Percentiles rank a stretch among this genome's conserved stretches.
Evolutionary conservation across 2,797 vertebrate genomes (phyloP).

Genomic region (Gobionotothen gibberifrons): DNA sequence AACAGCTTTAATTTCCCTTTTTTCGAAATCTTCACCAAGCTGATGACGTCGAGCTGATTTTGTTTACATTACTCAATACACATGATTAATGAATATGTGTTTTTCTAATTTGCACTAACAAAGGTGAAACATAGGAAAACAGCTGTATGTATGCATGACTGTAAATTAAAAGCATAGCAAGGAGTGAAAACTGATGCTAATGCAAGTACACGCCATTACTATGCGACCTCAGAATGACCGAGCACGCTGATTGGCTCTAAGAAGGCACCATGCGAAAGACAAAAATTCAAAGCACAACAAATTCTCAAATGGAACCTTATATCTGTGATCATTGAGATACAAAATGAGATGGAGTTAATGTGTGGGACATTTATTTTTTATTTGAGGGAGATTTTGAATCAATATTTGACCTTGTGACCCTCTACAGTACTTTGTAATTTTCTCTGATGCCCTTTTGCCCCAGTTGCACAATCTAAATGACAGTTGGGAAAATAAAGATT

Average conservation of each 20-base stretch:
- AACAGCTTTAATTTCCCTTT: not conserved
- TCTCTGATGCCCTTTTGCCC: not conserved
- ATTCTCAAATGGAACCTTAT: too few species aligned
- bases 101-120: not conserved
- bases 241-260: not conserved
- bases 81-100: not conserved
- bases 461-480: not conserved
- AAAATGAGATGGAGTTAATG: not conserved
- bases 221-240: not conserved
- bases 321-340: too few species aligned
- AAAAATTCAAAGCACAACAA: too few species aligned
- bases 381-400: not conserved
- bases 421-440: not conserved
- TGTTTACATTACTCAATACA: not conserved
- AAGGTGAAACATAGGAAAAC: not conserved
- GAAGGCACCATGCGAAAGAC: not conserved
- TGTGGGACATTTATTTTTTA: too few species aligned
- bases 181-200: not conserved
- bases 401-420: constrained; percentile 2
- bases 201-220: not conserved
- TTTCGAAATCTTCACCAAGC: too few species aligned
- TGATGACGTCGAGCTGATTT: too few species aligned
- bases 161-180: not conserved
- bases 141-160: not conserved
- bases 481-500: constrained; percentile 8